Base-by-base conservation (phyloP, 2,888 invertebrate species). In the Pharmacophagus antenor region DNA sequence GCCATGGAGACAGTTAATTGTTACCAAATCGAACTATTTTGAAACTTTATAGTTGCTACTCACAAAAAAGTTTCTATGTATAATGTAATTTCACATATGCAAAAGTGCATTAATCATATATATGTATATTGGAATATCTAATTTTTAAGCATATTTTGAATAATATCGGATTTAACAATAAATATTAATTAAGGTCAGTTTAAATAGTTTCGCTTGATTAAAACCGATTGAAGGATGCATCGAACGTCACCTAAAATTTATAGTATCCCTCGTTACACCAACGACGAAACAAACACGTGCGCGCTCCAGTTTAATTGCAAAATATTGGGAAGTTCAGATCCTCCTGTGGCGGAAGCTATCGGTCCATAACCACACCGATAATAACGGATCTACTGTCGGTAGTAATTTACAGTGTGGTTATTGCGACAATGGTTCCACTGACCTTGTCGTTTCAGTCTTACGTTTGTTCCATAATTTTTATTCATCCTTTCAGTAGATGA, bases 371-470 rank as follows among this genome's bases (percentile, higher is more conserved):
- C 23, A 20, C 44, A 25, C 41, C 56, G 60, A 51, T 47, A 52
- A 61, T 50, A 46, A 27, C 55, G 15, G 42, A 23, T 5, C 47
- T 3, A 22, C 46, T 56, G 60, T 46, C 51, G 50, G 53, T 53
- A 2, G 15, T 17, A 25, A 50, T 37, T 41, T 37, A 61, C 41
- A 46, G 15, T 21, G 20, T 2, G 46, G 4, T 42, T 52, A 47
- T 56, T 61, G 56, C 60, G 56, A 52, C 56, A 51, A 55, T 15
- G 17, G 50, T 50, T 56, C 55, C 37, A 56, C 42, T 37, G 42
- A 20, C 49, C 8, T 15, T 25, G n/a, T 44, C 17, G 17, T 50
- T 44, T 31, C 48, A 42, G 17, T 12, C 27, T 27, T 15, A 5
- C n/a, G 15, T 37, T 37, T n/a, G n/a, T n/a, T 2, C 37, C 15